phyloP scores from a whole-genome alignment of 2,888 invertebrate species.

The Orgyia antiqua region DNA sequence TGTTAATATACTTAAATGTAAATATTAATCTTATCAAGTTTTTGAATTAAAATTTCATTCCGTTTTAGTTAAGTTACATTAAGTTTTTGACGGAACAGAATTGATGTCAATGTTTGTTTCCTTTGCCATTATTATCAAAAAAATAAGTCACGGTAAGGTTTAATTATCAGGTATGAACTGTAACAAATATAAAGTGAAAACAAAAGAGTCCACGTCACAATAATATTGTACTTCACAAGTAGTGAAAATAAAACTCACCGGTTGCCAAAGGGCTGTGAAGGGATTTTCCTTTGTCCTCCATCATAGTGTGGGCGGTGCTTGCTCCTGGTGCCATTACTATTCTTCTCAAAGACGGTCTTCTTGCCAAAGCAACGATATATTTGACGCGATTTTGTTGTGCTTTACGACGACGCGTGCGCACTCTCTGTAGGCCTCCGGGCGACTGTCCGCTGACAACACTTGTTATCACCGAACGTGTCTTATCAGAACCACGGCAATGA shows the following conservation, averaged over 20 bases:
- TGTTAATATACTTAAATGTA: too few species aligned
- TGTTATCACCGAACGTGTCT: slow-evolving; percentile 67
- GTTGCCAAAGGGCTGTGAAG: slow-evolving; percentile 53
- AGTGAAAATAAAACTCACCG: slow-evolving; percentile 38
- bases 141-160: too few species aligned
- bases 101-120: too few species aligned
- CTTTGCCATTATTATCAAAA: too few species aligned
- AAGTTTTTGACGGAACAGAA: too few species aligned
- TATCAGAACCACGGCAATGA: slow-evolving; percentile 70
- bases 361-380: slow-evolving; percentile 61
- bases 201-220: slow-evolving; percentile 12
- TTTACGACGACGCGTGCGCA: slow-evolving; percentile 68
- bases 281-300: slow-evolving; percentile 73
- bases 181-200: too few species aligned
- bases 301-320: slow-evolving; percentile 73
- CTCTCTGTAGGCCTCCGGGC: slow-evolving; percentile 62
- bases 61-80: too few species aligned
- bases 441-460: slow-evolving; percentile 57
- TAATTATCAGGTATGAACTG: too few species aligned
- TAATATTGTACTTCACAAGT: slow-evolving; percentile 8
- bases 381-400: slow-evolving; percentile 53
- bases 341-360: slow-evolving; percentile 66
- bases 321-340: slow-evolving; percentile 79
- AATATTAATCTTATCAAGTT: too few species aligned
- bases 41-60: too few species aligned